Percentiles rank a stretch among this genome's conserved stretches.
Conservation (phyloP, 2,888 invertebrate genomes). For the Criorhina ranunculi region DNA sequence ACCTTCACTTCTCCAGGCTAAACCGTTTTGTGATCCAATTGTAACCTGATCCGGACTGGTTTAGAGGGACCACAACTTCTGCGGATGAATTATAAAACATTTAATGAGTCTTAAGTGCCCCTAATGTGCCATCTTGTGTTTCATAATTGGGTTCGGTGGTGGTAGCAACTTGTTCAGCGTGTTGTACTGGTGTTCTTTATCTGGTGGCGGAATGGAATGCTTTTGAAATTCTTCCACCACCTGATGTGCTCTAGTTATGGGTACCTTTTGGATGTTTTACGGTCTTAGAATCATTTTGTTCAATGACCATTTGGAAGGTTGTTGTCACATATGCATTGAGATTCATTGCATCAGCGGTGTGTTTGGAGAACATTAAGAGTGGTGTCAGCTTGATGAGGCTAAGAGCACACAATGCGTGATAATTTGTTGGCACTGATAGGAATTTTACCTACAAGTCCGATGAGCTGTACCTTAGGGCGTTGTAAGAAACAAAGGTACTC, state of each 20-base stretch:
- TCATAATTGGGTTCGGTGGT: constrained; percentile 37
- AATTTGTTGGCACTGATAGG: too few species aligned
- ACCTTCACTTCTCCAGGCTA: constrained; percentile 49
- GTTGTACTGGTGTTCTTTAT: constrained; percentile 20
- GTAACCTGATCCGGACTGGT: constrained; percentile 46
- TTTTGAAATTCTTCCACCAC: constrained; percentile 41
- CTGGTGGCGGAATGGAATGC: constrained; percentile 46
- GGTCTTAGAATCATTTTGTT: constrained; percentile 19
- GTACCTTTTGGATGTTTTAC: constrained; percentile 8
- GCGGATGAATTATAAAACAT: constrained; percentile 48
- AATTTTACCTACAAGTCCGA: too few species aligned
- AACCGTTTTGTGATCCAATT: constrained; percentile 17
- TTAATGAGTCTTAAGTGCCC: constrained; percentile 22
- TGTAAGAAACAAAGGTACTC: too few species aligned
- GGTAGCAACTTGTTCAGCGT: constrained; percentile 17
- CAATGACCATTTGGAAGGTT: constrained; percentile 65
- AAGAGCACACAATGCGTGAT: too few species aligned
- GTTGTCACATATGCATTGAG: constrained; percentile 9
- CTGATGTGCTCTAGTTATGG: constrained; percentile 57
- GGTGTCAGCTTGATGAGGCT: too few species aligned
- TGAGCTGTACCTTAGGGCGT: too few species aligned
- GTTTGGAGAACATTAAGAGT: background rate
- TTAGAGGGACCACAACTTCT: constrained; percentile 36
- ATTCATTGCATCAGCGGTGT: background rate
- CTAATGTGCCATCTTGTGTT: constrained; percentile 32